Evolutionary conservation across 2,888 invertebrate species (phyloP), one percentile per base, ranked within the genome.

Genomic region (Nycteola revayana): DNA sequence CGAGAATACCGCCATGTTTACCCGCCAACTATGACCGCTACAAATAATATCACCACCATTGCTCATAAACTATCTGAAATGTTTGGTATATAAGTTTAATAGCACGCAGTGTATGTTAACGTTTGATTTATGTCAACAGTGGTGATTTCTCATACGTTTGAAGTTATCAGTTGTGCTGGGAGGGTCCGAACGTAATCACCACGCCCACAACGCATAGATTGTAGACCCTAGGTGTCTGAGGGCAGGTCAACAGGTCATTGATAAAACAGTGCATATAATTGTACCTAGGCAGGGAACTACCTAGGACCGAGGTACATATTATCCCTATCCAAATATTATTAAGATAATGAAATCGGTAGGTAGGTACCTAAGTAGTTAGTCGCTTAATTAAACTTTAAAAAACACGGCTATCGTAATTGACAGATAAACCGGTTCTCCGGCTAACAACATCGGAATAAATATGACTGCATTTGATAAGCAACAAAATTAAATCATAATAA

Each of bases 1-100:
- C 71, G 72, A 61, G 62, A 65, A 58, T 51, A 57, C 65, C 53
- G 44, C 55, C 46, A 52, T 64, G 57, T 60, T 54, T 58, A 64
- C 63, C 54, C 49, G 46, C 28, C 26, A 36, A 35, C 42, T 40
- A 32, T 56, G 51, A 43, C 51, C 43, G 37, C 40, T 43, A 42
- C 54, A 34, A 44, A 45, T 50, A 50, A 21, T 32, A 40, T 48
- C 31, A 34, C 49, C 43, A 55, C 51, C 56, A 60, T 57, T 57
- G 47, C 57, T 49, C 41, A 43, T 35, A 22, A 41, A 51, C 32
- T 36, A 10, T 44, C 40, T 45, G 36, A 42, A 27, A 30, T 43
- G 36, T 54, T 54, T 47, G 11, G 34, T 42, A 26, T 36, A 35
- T 10, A 26, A 28, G 25, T 47, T 55, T 52, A 38, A 52, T 49